Conservation (phyloP, 2,888 invertebrate genomes). For the Drosophila stalkeri region DNA sequence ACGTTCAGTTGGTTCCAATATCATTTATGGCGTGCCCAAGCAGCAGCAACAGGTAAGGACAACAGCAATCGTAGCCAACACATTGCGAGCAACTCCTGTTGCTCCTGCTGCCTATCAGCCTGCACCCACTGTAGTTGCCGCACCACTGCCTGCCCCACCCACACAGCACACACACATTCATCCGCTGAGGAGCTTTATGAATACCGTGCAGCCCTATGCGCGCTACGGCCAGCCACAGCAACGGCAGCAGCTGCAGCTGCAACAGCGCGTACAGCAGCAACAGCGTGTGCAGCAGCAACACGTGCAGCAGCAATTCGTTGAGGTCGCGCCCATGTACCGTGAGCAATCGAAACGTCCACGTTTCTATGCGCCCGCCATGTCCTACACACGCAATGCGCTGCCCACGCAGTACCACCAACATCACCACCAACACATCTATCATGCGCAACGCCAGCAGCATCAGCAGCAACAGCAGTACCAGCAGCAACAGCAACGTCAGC, state of each 20-base stretch:
- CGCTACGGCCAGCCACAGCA: conserved; percentile 70
- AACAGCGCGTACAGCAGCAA: conserved; percentile 28
- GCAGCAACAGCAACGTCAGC: conserved; percentile 21
- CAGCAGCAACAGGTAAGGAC: conserved; percentile 40
- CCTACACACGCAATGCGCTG: conserved; percentile 55
- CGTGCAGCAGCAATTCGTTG: conserved; percentile 48
- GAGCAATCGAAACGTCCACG: conserved; percentile 67
- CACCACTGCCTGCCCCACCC: conserved; percentile 48
- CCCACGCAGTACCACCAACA: conserved; percentile 55
- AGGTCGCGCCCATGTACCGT: conserved; percentile 71
- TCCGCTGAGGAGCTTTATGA: conserved; percentile 78
- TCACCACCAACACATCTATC: conserved; percentile 26
- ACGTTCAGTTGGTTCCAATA: conserved; percentile 21
- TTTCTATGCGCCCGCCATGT: conserved; percentile 71
- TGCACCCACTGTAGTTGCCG: conserved; percentile 7
- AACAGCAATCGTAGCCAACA: conserved; percentile 15
- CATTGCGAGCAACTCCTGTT: conserved; percentile 14
- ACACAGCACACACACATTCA: conserved; percentile 67
- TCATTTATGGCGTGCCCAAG: conserved; percentile 64
- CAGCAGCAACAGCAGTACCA: conserved; percentile 24
- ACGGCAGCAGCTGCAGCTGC: conserved; percentile 29
- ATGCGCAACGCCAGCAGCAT: conserved; percentile 22
- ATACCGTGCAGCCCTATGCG: conserved; percentile 70
- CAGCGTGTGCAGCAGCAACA: conserved; percentile 40
- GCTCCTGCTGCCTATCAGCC: conserved; percentile 26